phyloP scores from a whole-genome alignment of 2,888 invertebrate genomes.

The Andrena chrysosceles region DNA sequence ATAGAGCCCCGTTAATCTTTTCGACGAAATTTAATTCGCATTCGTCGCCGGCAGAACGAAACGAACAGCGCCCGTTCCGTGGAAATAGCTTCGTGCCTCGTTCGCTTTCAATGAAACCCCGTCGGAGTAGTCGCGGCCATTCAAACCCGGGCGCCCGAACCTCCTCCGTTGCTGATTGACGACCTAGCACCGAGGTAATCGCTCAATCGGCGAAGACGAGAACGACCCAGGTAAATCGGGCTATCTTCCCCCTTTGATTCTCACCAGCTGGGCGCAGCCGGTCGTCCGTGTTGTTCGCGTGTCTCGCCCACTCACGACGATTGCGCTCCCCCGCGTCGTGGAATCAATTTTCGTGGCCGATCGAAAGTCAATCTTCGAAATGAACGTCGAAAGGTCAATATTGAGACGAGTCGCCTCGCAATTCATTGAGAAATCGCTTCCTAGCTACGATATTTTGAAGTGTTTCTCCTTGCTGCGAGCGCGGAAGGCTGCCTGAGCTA shows the following conservation, averaged over 20 bases:
- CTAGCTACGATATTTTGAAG: constrained; percentile 34
- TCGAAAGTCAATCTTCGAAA: constrained; percentile 59
- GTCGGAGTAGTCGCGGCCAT: constrained; percentile 32
- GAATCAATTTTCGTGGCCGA: constrained; percentile 49
- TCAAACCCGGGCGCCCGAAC: constrained; percentile 28
- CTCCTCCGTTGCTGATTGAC: constrained; percentile 56
- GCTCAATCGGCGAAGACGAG: constrained; percentile 62
- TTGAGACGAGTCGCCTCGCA: constrained; percentile 41
- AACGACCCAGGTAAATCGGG: constrained; percentile 37
- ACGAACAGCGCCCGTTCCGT: constrained; percentile 7
- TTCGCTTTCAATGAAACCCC: constrained; percentile 37
- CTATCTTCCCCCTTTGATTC: constrained; percentile 60
- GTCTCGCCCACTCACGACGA: constrained; percentile 20
- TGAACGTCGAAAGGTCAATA: constrained; percentile 56
- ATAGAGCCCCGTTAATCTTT: constrained; percentile 45
- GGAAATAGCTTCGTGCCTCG: constrained; percentile 52
- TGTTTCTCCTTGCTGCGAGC: not conserved
- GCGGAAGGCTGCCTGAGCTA: no score
- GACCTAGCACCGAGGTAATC: constrained; percentile 57
- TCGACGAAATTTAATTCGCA: constrained; percentile 42
- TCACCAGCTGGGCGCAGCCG: constrained; percentile 28
- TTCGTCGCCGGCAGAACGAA: constrained; percentile 1
- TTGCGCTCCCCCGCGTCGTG: not conserved
- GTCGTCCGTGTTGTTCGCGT: constrained; percentile 39
- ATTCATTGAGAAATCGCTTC: constrained; percentile 32